Evolutionary conservation across 2,113 vertebrate species (phyloP), one percentile per base, ranked within the genome.

Genomic region (Andinoacara biseriatus): DNA sequence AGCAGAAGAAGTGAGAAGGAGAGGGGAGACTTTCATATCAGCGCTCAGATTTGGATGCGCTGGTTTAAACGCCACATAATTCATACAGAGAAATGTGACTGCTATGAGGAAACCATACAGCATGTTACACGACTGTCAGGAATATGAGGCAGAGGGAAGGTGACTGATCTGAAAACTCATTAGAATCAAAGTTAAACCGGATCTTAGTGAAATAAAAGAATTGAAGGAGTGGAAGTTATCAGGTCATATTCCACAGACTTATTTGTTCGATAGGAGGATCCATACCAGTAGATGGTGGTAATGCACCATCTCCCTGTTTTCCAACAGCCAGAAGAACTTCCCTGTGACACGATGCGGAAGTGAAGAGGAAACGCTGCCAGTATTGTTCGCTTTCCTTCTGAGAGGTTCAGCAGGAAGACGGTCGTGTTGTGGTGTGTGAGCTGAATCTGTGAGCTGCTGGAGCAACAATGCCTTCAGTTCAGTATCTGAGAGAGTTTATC

Each of bases 61-160:
- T 3, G 58, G 58, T 31, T 60, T 31, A 60, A 60, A 60, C 58
- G 18, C 26, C 52, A 18, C 58, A 10, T 0, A 2, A 15, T 31
- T 59, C 26, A 0, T 59, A n/a, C 46, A 0, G 8, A 2, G 24
- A 58, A 4, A 29, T 9, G 58, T 58, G 38, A 40, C 38, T 10
- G 31, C 58, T 33, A 15, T 18, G 31, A n/a, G 3, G 18, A 62
- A 38, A 14, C 49, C 14, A 6, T 7, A 8, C 33, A 35, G 33
- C 20, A 0, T 46, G 11, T 46, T 5, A 15, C 4, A 46, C 11
- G 1, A 7, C 43, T 46, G 43, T 46, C 43, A 46, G 46, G 15
- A 49, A 49, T 17, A 49, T 17, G 46, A 49, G 46, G 46, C 13
- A 17, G 46, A 46, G 13, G 5, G 14, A 5, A 49, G 46, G 11